phyloP scores from a whole-genome alignment of 2,888 invertebrate species.

The Notodonta dromedarius region DNA sequence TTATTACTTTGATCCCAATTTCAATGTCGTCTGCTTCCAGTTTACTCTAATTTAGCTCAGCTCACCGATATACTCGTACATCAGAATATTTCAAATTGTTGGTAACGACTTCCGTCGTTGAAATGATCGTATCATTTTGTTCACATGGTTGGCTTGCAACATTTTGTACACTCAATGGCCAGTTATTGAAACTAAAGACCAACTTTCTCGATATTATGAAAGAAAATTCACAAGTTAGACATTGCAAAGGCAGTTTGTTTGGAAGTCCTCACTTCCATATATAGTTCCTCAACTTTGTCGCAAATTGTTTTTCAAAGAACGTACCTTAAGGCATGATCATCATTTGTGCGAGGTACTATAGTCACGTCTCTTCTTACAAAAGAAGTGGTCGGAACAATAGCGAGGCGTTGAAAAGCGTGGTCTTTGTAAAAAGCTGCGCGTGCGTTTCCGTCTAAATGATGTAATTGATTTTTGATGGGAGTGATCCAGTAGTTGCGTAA shows the following conservation, averaged over 20 bases:
- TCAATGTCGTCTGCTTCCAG: too few relatives aligned
- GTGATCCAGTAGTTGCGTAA: conserved; percentile 44
- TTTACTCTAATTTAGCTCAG: too few relatives aligned
- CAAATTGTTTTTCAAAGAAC: conserved; percentile 9
- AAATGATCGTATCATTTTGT: too few relatives aligned
- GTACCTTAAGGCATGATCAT: conserved; percentile 6
- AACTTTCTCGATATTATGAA: neutral
- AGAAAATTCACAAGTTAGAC: too few relatives aligned
- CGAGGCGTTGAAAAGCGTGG: conserved; percentile 27
- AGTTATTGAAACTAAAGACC: neutral
- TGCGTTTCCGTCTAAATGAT: conserved; percentile 28
- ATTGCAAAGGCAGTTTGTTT: neutral
- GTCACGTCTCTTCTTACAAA: conserved; percentile 35
- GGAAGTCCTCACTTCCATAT: conserved; percentile 8
- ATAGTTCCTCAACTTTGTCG: conserved; percentile 11
- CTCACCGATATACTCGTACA: too few relatives aligned
- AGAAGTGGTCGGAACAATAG: conserved; percentile 34
- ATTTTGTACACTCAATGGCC: neutral
- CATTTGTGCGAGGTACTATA: neutral
- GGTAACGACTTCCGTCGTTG: too few relatives aligned
- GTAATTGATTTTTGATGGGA: conserved; percentile 61
- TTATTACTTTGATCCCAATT: too few relatives aligned
- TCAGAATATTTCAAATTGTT: too few relatives aligned
- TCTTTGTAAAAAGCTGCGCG: conserved; percentile 34
- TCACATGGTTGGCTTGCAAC: neutral